Evolutionary conservation across 2,113 vertebrate genomes (phyloP).

Genomic region (Apeltes quadracus): DNA sequence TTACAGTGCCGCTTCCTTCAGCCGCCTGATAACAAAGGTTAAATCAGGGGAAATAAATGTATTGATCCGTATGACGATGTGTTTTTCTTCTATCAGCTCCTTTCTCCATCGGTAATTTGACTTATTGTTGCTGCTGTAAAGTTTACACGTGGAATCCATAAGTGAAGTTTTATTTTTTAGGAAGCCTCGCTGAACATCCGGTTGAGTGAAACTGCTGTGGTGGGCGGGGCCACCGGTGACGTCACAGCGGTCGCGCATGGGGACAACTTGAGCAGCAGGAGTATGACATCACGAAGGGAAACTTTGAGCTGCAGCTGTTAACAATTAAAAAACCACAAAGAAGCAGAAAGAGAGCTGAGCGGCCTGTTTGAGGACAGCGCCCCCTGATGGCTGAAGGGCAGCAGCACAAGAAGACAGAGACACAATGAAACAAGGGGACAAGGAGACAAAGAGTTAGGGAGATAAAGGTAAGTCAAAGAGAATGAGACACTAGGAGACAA

Average conservation of each 20-base stretch:
- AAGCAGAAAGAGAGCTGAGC: background rate
- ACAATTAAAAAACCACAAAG: background rate
- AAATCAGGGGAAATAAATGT: too few relatives aligned
- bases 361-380: background rate
- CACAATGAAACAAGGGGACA: too few relatives aligned
- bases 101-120: background rate
- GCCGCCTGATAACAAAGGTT: too few relatives aligned
- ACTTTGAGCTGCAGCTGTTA: background rate
- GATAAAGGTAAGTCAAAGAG: too few relatives aligned
- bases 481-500: too few relatives aligned
- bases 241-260: conserved; percentile 5
- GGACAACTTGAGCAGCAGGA: background rate
- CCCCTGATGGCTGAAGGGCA: background rate
- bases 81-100: background rate
- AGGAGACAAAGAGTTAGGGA: too few relatives aligned
- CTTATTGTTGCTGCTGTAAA: background rate
- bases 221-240: background rate
- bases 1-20: too few relatives aligned
- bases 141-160: background rate
- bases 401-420: background rate
- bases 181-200: background rate
- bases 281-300: background rate
- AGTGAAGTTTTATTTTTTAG: conserved; percentile 17
- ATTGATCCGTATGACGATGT: background rate
- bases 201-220: background rate